phyloP scores from a whole-genome alignment of 2,113 vertebrate species.

The Corythornis vintsioides region DNA sequence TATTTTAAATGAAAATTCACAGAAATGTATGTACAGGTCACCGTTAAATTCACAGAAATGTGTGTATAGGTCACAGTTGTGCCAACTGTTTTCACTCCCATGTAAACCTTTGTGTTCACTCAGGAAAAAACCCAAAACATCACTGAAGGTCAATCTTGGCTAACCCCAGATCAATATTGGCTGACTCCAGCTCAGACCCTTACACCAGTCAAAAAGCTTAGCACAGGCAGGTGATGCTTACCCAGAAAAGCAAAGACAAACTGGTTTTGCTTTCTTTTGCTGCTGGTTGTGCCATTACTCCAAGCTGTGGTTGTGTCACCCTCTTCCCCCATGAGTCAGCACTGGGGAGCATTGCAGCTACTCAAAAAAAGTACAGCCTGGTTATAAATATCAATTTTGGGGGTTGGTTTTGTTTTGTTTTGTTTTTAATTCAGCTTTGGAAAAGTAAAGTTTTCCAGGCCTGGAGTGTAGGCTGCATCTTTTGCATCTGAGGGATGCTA shows the following conservation, averaged over 20 bases:
- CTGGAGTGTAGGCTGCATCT: neutral
- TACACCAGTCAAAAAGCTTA: neutral
- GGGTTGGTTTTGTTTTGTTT: neutral
- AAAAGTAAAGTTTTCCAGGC: neutral
- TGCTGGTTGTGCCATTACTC: neutral
- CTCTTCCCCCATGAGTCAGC: neutral
- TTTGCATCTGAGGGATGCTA: fast-evolving
- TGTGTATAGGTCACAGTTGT: neutral
- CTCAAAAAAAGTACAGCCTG: neutral
- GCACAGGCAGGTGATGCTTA: fast-evolving
- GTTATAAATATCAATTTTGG: neutral
- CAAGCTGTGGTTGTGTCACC: fast-evolving
- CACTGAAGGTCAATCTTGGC: neutral
- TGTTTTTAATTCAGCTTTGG: neutral
- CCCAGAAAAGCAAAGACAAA: neutral
- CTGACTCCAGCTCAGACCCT: neutral
- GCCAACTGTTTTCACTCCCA: neutral
- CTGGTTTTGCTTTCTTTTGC: neutral
- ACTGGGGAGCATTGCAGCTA: fast-evolving
- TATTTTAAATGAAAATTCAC: neutral
- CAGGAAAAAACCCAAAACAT: neutral
- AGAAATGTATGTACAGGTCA: neutral
- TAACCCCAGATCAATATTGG: neutral
- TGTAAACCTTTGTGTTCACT: neutral
- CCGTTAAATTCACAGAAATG: neutral